Base-by-base conservation (phyloP, 35 echinoderm and acorn worm species). In the Heliocidaris erythrogramma region DNA sequence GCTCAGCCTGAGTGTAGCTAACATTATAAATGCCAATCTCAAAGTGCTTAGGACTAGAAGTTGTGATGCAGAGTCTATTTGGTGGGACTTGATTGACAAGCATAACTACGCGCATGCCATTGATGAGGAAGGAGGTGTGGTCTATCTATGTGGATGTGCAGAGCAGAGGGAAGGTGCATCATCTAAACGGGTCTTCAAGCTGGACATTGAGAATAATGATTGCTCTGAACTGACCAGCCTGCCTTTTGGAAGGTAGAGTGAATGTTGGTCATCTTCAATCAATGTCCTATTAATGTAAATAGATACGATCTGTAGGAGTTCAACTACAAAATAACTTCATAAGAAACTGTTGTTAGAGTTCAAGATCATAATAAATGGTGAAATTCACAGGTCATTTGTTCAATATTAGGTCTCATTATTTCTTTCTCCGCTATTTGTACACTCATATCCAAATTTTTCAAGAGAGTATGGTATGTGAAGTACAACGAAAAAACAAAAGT, bases 51-150 rank as follows among this genome's bases (percentile, higher is more conserved):
- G 27, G 91, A 59, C 49, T 32, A 32, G 47, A 13, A 11, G 11
- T 30, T 30, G 24, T 52, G 49, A 92, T 59, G 49, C 30, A 24
- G 91, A 49, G 48, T 92, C 91, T 5, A 48, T 92, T 10, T 92
- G 91, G 91, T 92, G 91, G 91, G 91, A 92, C 47, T 59, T 92
- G 48, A 59, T 59, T 49, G 91, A 92, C 91, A 92, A 92, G 30
- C 49, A 59, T 48, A 92, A 92, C 11, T 92, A 92, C 30, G 91
- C 48, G 13, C 48, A 21, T 49, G 91, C 91, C 49, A 27, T 59
- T 1, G 91, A 92, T 92, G 91, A 59, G 49, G 91, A 30, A 13
- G 10, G 21, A 13, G 91, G 91, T 7, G 91, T 92, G 48, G 91
- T 92, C 29, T 92, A 56, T 59, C 48, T 92, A 11, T 92, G 91